phyloP scores from a whole-genome alignment of 2,888 invertebrate genomes.

The Amorpha juglandis region DNA sequence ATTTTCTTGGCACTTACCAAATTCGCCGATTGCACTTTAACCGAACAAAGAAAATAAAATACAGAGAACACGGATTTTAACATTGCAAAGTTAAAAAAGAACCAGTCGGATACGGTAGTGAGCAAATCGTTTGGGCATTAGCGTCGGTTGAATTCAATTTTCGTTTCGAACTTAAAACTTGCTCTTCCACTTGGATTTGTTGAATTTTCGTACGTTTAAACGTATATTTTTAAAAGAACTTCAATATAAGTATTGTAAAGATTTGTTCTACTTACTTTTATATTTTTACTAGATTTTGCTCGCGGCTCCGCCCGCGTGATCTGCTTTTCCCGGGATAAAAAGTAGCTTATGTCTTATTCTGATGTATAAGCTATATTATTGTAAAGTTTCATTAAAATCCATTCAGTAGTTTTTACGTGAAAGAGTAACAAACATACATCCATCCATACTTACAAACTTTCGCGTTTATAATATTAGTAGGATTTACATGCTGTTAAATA shows the following conservation, averaged over 20 bases:
- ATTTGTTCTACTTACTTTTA: too few species aligned
- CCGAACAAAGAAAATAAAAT: conserved; percentile 12
- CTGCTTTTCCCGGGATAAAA: too few species aligned
- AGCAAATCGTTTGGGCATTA: conserved; percentile 21
- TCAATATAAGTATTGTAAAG: background rate
- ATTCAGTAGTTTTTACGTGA: too few species aligned
- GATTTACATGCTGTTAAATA: too few species aligned
- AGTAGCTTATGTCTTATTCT: too few species aligned
- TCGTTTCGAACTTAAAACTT: conserved; percentile 1
- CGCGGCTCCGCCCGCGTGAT: too few species aligned
- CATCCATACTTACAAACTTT: too few species aligned
- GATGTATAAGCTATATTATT: too few species aligned
- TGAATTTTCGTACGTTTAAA: background rate
- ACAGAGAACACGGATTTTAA: conserved; percentile 5
- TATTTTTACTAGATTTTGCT: too few species aligned
- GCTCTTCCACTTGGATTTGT: background rate
- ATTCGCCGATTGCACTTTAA: conserved; percentile 13
- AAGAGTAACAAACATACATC: too few species aligned
- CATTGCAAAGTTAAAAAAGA: conserved; percentile 17
- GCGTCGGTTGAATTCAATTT: conserved; percentile 7
- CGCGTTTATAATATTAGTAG: too few species aligned
- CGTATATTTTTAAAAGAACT: background rate
- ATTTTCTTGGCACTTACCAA: background rate
- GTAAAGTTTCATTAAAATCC: too few species aligned
- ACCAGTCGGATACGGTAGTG: background rate